Conservation (phyloP, 2,888 invertebrate species). For the Eledone cirrhosa region DNA sequence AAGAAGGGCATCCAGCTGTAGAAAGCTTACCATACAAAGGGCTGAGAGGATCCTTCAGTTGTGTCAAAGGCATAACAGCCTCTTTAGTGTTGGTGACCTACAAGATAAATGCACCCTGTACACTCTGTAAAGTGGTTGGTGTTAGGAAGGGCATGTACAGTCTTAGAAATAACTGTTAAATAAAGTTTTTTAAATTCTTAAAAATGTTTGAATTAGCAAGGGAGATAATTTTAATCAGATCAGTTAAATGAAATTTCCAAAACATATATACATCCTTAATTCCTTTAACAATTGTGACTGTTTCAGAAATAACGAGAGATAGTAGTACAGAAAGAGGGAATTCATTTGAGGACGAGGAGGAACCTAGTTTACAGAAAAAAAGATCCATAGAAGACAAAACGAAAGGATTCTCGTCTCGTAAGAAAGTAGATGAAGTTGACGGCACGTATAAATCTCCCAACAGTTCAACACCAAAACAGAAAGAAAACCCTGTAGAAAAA, state of each 20-base stretch:
- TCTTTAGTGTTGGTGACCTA: too few relatives aligned
- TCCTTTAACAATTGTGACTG: neutral
- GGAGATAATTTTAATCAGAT: neutral
- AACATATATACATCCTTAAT: neutral
- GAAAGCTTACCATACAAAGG: too few relatives aligned
- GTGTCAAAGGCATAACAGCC: too few relatives aligned
- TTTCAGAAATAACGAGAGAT: constrained; percentile 58
- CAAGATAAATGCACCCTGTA: too few relatives aligned
- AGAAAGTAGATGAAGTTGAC: neutral
- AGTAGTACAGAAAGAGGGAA: constrained; percentile 51
- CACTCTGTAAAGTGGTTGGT: too few relatives aligned
- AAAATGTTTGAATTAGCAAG: too few relatives aligned
- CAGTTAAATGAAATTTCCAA: neutral
- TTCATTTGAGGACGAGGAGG: constrained; percentile 41
- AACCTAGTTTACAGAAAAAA: constrained; percentile 12
- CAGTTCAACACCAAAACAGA: constrained; percentile 33
- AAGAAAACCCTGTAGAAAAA: constrained; percentile 20
- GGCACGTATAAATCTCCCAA: constrained; percentile 32
- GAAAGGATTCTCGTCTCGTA: neutral
- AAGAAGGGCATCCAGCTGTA: too few relatives aligned
- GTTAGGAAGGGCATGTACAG: too few relatives aligned
- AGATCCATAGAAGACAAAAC: constrained; percentile 11
- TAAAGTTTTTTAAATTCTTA: too few relatives aligned
- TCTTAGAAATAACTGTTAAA: too few relatives aligned
- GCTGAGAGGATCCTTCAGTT: too few relatives aligned